Base-by-base conservation (phyloP, 2,797 vertebrate species). In the Esox masquinongy region DNA sequence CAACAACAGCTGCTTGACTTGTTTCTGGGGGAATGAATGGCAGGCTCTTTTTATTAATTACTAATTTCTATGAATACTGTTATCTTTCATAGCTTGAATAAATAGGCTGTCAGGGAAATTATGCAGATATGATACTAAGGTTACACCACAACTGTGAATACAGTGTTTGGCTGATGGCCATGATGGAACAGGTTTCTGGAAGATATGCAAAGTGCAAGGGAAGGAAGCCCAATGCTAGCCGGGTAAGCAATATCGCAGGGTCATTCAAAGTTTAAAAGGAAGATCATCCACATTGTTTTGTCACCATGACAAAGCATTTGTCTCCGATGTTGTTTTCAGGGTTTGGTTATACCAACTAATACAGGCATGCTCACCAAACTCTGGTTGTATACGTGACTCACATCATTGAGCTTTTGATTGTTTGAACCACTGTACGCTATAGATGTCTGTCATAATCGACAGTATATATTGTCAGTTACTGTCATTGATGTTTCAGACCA, bases 81-180 rank as follows among this genome's bases (percentile, higher is more conserved):
- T 1, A 29, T 61, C 70, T 50, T 11, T 47, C 12, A 14, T 47
- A 11, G 43, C 43, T 47, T 31, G 2, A 75, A 77, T 80, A 68
- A 80, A 86, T 50, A 64, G 83, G 74, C 71, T 70, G 87, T 64
- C 74, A 72, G 79, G 77, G 80, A 83, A 87, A 81, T 68, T 73
- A 74, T 74, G 76, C 70, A 59, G 29, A 36, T 34, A n/a, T 77
- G 84, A 82, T 80, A 72, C 73, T 0, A 0, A 78, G 80, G 79
- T 84, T 86, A 82, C 82, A 73, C 56, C 11, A 68, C 74, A 72
- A 16, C 49, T 74, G 85, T 83, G 88, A 83, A 90, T 86, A 87
- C 80, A 80, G 34, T 69, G 0, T 0, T 76, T 75, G 85, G 79
- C 83, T 87, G 75, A 63, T 82, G 49, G 73, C 83, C 34, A 50